Base-by-base conservation (phyloP, 2,888 invertebrate genomes). In the Thymelicus sylvestris region DNA sequence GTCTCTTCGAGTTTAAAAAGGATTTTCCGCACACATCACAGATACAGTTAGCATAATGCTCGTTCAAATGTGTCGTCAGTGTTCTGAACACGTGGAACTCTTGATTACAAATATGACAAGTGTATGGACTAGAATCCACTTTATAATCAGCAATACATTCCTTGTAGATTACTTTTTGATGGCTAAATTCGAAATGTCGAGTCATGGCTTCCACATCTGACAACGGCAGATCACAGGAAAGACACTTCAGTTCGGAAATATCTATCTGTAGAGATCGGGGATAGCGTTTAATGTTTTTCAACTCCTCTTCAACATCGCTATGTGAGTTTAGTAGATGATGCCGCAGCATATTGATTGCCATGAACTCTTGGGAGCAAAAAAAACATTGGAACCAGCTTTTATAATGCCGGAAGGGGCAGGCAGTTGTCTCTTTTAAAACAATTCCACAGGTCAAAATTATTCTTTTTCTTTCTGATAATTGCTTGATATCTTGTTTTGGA, bases 11-110 rank as follows among this genome's bases (percentile, higher is more conserved):
- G 74, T 94, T 94, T 0, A 94, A 78, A 73, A 93, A 95, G 0
- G 92, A 90, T 78, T 94, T 94, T 0, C 93, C 93, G 74, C 94
- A 94, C 2, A 93, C 88, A 72, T 91, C 89, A 74, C 94, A 95
- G 41, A 94, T 92, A 62, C 90, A 93, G 50, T 92, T 91, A 0
- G 91, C 89, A 69, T 93, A 94, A 59, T 95, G 94, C 44, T 90
- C 91, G 62, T 94, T 94, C 41, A 94, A 75, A 78, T 95, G 94
- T 0, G 86, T 89, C 0, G 92, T 91, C 5, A 92, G 72, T 0
- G 88, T 88, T 41, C 92, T 79, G 67, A 92, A 92, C 0, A 91
- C 91, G 62, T 92, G 92, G 52, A 90, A 92, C 48, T 89, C 83
- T 50, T 79, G 78, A 0, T 80, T 75, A 57, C 92, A 92, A 12